phyloP scores from a whole-genome alignment of 2,888 invertebrate species.

The Gryllus longicercus region DNA sequence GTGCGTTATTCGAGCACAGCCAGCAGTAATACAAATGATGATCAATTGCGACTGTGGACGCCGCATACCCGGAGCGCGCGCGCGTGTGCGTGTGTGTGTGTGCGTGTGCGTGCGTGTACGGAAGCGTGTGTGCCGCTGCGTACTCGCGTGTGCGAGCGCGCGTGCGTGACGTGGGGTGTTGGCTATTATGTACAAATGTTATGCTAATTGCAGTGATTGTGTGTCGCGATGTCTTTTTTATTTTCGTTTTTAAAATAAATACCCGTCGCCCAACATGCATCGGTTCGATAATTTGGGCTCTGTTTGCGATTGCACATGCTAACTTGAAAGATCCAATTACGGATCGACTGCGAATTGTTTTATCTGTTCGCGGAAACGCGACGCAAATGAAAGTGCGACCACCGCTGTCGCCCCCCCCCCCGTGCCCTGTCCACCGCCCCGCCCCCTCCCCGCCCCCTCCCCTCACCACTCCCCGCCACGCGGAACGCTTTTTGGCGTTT shows the following conservation, averaged over 20 bases:
- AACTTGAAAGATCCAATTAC: background rate
- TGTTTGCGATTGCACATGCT: background rate
- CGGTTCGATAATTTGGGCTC: background rate
- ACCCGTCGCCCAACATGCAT: background rate
- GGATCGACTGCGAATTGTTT: background rate
- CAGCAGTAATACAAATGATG: no score
- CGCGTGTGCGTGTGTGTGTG: background rate
- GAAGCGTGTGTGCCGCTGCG: background rate
- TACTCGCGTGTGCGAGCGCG: background rate
- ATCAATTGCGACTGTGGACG: no score
- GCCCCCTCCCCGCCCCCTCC: background rate
- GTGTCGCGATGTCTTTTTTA: background rate
- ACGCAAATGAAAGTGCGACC: background rate
- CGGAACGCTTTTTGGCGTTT: background rate
- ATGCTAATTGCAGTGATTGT: slow-evolving; percentile 2
- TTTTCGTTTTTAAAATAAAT: background rate
- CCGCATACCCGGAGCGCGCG: no score
- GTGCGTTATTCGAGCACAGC: slow-evolving; percentile 23
- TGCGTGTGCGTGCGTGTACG: slow-evolving; percentile 19
- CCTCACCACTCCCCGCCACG: background rate
- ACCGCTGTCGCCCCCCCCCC: background rate
- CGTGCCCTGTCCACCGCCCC: background rate
- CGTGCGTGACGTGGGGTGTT: background rate
- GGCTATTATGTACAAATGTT: slow-evolving; percentile 17
- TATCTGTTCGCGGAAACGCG: background rate